A percentile compares a stretch with the other conserved stretches of the same genome.
These are phyloP conservation scores for Melieria picta DNA, from an alignment of 2,888 invertebrate genomes.

Conservation along the genomic window DNA sequence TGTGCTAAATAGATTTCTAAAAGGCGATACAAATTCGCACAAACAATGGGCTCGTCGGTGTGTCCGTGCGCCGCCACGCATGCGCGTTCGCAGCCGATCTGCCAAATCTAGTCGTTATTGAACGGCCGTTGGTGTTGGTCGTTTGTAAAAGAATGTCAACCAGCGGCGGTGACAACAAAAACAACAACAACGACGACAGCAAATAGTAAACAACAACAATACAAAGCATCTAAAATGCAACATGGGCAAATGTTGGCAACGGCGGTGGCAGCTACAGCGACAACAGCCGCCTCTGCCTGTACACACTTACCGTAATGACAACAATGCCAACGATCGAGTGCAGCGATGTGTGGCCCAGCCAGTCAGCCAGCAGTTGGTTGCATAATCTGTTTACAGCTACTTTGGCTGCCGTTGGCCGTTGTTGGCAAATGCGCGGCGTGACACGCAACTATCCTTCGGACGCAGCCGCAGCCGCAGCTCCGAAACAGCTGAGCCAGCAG, in stretches of 20 bases:
- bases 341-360: not conserved
- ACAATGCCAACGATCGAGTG: slow-evolving; percentile 12
- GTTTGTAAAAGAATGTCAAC: slow-evolving; percentile 29
- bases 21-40: slow-evolving; percentile 62
- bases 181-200: slow-evolving; percentile 14
- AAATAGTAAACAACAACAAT: slow-evolving; percentile 9
- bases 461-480: slow-evolving; percentile 40
- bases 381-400: slow-evolving; percentile 52
- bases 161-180: slow-evolving; percentile 2
- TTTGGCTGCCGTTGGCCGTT: slow-evolving; percentile 26
- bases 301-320: slow-evolving; percentile 21
- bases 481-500: slow-evolving; percentile 26
- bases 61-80: not conserved
- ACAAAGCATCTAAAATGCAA: not conserved
- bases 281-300: slow-evolving; percentile 1
- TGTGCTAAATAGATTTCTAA: slow-evolving; percentile 64
- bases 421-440: not conserved
- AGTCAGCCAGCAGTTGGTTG: slow-evolving; percentile 42
- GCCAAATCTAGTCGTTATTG: no score
- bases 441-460: slow-evolving; percentile 20
- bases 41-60: slow-evolving; percentile 46
- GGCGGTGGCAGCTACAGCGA: not conserved
- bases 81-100: no score
- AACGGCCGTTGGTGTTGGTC: slow-evolving; percentile 13
- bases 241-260: not conserved